These are phyloP conservation scores for Doris montereyensis DNA, from an alignment of 2,888 invertebrate species.

Conservation along the genomic window DNA sequence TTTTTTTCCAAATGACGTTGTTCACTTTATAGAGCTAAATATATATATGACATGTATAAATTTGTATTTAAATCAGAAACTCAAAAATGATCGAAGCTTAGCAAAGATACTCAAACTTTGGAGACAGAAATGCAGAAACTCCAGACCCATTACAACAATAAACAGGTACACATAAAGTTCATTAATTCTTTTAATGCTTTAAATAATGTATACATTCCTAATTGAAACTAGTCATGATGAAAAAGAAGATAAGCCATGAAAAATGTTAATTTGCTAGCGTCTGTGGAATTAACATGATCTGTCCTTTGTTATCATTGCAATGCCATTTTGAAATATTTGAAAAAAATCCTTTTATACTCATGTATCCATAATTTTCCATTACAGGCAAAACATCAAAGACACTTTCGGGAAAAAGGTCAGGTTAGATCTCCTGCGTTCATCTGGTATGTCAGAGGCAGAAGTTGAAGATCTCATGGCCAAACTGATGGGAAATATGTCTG, in stretches of 20 bases:
- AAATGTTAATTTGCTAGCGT: too few relatives aligned
- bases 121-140: constrained; percentile 58
- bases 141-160: constrained; percentile 52
- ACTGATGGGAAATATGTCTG: constrained; percentile 55
- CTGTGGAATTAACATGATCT: too few relatives aligned
- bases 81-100: constrained; percentile 51
- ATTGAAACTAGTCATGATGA: too few relatives aligned
- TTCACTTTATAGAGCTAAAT: background rate
- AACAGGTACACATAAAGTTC: constrained; percentile 49
- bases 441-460: constrained; percentile 65
- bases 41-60: background rate
- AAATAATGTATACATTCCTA: too few relatives aligned
- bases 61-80: constrained; percentile 48
- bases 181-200: too few relatives aligned
- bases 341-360: background rate
- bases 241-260: too few relatives aligned
- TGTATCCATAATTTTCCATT: constrained; percentile 18
- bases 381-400: constrained; percentile 57
- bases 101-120: constrained; percentile 52
- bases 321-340: too few relatives aligned
- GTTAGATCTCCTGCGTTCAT: constrained; percentile 55
- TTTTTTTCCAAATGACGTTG: background rate
- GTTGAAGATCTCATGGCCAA: constrained; percentile 60
- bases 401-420: constrained; percentile 59
- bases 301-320: too few relatives aligned